phyloP scores from a whole-genome alignment of 2,888 invertebrate genomes.

The Idaea biselata region DNA sequence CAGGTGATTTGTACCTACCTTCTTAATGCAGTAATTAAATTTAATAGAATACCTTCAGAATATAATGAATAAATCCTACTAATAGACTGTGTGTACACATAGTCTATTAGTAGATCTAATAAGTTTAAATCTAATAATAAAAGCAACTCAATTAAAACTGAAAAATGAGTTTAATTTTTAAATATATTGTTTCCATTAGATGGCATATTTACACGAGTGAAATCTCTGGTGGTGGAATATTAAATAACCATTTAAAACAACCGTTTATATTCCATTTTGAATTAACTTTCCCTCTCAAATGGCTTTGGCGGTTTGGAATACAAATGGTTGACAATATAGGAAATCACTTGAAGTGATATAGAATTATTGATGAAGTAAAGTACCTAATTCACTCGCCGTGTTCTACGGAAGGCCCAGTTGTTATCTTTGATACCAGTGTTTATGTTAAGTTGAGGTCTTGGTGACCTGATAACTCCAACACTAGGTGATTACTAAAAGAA shows the following conservation, averaged over 20 bases:
- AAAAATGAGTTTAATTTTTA: background rate
- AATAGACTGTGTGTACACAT: too few relatives aligned
- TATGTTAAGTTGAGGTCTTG: too few relatives aligned
- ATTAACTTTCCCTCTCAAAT: constrained; percentile 62
- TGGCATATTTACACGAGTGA: background rate
- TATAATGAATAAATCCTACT: background rate
- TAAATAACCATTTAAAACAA: constrained; percentile 38
- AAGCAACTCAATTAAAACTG: too few relatives aligned
- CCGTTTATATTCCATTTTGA: constrained; percentile 58
- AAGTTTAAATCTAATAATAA: too few relatives aligned
- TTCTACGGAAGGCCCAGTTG: too few relatives aligned
- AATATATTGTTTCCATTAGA: background rate
- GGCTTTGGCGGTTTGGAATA: constrained; percentile 50
- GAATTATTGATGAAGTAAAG: constrained; percentile 22
- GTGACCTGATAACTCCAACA: too few relatives aligned
- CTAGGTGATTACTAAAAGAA: too few relatives aligned
- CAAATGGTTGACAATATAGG: constrained; percentile 54
- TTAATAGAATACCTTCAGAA: background rate
- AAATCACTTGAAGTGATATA: constrained; percentile 41
- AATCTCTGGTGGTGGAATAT: background rate
- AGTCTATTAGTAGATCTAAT: too few relatives aligned
- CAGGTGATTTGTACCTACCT: constrained; percentile 26
- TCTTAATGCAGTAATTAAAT: constrained; percentile 1
- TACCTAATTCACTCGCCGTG: background rate
- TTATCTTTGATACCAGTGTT: too few relatives aligned